These are phyloP conservation scores for Oryctes rhinoceros DNA, from an alignment of 1,140 invertebrate species.

Conservation along the genomic window DNA sequence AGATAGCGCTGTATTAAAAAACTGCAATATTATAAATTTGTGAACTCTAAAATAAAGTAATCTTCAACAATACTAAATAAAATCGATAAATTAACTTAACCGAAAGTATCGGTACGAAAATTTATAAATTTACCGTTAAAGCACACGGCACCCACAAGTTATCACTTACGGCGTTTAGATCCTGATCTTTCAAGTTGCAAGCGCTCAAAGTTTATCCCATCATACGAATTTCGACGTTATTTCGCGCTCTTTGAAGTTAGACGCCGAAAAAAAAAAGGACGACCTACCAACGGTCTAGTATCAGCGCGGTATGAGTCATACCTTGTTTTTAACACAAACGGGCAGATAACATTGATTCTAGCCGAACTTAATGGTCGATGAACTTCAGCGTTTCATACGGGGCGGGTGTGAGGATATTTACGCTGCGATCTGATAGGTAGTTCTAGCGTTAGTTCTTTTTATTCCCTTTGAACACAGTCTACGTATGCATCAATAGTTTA, in stretches of 20 bases:
- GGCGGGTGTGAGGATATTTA: neutral
- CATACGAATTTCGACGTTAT: neutral
- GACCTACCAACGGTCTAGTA: neutral
- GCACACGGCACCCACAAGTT: too few relatives aligned
- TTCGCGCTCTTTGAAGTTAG: neutral
- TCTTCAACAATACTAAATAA: too few relatives aligned
- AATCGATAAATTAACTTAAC: too few relatives aligned
- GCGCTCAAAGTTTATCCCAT: neutral
- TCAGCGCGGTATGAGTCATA: neutral
- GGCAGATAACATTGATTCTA: constrained; percentile 3
- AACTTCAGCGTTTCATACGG: neutral
- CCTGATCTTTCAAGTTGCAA: neutral
- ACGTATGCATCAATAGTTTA: neutral
- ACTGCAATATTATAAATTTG: too few relatives aligned
- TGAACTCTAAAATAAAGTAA: too few relatives aligned
- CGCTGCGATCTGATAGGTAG: neutral
- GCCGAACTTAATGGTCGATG: neutral
- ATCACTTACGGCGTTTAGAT: neutral
- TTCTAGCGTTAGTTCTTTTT: neutral
- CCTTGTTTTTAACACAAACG: constrained; percentile 1
- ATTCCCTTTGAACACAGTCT: neutral
- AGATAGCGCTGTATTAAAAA: too few relatives aligned
- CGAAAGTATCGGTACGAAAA: too few relatives aligned
- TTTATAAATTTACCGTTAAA: too few relatives aligned
- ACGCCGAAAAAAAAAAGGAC: neutral